Evolutionary conservation across 2,888 invertebrate species (phyloP), one percentile per base, ranked within the genome.

Genomic region (Antheraea yamamai): DNA sequence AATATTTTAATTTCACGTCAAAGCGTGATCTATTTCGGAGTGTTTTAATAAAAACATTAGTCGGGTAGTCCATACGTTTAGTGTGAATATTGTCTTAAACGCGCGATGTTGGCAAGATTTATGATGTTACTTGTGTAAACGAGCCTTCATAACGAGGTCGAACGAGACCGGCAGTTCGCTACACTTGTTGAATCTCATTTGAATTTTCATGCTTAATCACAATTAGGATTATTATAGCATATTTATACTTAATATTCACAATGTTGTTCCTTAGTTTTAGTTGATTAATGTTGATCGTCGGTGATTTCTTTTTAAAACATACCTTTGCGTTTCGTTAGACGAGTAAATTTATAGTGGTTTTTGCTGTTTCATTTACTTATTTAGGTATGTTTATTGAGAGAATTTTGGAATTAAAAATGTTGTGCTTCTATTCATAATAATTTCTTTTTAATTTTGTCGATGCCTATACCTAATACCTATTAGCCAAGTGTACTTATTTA

Each of bases 111-210:
- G 66, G 26, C 51, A 30, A 58, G 66, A 68, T 30, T 51, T 26
- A 74, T 52, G 26, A 74, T 30, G 14, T 72, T 51, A 61, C 72
- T 75, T 58, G 74, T 75, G 68, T 47, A 58, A 70, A 73, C 58
- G 73, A 75, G 73, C 70, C 55, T 55, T 35, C 70, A 52, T 73
- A 73, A 73, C 73, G 66, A 73, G 73, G 68, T 47, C 61, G 73
- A 61, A 73, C 39, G 26, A 70, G 52, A 72, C 26, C 74, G 71
- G 58, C 73, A 73, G 55, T 72, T 61, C 26, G 30, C 55, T 73
- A 72, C 72, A 75, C 74, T 73, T 68, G 75, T 75, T 73, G 73
- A 75, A 75, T 75, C 75, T 75, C 75, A 71, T 75, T 75, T 75
- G 74, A 75, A 75, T 75, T 72, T 61, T 72, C 72, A 72, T 75